Evolutionary conservation across 2,888 invertebrate genomes (phyloP), one percentile per base, ranked within the genome.

Genomic region (Callinectes sapidus): DNA sequence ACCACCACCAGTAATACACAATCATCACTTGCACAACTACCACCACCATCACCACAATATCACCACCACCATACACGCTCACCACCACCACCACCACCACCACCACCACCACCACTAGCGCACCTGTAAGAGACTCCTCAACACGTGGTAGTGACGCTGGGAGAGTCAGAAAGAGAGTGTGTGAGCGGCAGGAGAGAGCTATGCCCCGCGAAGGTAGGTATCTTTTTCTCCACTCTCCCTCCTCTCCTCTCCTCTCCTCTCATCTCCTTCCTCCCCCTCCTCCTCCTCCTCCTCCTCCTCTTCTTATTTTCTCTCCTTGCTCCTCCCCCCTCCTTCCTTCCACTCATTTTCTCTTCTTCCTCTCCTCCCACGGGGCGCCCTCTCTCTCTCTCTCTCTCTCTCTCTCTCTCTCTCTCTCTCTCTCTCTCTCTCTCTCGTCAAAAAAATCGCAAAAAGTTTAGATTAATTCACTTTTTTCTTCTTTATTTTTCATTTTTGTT

Each of bases 381-480:
- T 61, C 61, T 61, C 61, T 61, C 18, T 61, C 61, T 61, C 61
- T 61, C 61, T 61, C 61, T 61, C 61, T 61, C 61, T 61, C 61
- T 61, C 61, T 61, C 61, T 61, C 61, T 61, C 61, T 61, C 61
- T 61, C 61, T 61, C 61, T 61, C 61, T 61, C 61, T 61, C 61
- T 61, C 61, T 61, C 61, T 61, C 61, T 61, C 61, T 18, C 18
- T 61, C 18, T 61, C 61, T 61, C 55, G n/a, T n/a, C n/a, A n/a
- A n/a, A n/a, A n/a, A n/a, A n/a, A n/a, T n/a, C n/a, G n/a, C n/a
- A n/a, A n/a, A n/a, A n/a, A n/a, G n/a, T n/a, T n/a, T n/a, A n/a
- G n/a, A n/a, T n/a, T n/a, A n/a, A n/a, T n/a, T n/a, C n/a, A n/a
- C n/a, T n/a, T n/a, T n/a, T n/a, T n/a, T n/a, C n/a, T n/a, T n/a